Evolutionary conservation across 1,140 invertebrate species (phyloP), one percentile per base, ranked within the genome.

Genomic region (Cydia strobilella): DNA sequence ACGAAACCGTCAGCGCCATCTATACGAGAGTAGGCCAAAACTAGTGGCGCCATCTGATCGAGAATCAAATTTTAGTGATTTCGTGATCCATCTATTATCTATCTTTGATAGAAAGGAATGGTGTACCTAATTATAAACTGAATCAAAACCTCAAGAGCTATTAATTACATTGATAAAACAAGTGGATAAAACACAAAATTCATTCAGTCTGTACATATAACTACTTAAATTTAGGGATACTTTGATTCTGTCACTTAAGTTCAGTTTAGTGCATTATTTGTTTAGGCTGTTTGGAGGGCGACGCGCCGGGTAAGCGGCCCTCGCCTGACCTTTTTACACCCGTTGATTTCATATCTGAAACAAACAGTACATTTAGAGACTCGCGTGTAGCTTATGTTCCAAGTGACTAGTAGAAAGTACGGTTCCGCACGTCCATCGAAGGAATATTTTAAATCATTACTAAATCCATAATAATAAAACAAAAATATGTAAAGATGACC

Each of bases 221-320:
- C 72, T 75, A 74, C 65, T 66, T 27, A 73, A 73, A 48, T 10
- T 62, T 73, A 76, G 65, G 31, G 65, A 42, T 35, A 42, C 35
- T 69, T 69, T 39, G 25, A 69, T 35, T 39, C 18, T 20, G 27
- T 69, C 65, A 18, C 27, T 35, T 7, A n/a, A 59, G 6, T 42
- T 39, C 31, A 39, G 6, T 39, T 90, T 83, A 93, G 80, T 93
- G 90, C 77, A 92, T 74, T 76, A 93, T 78, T 79, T 92, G 88
- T 80, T 93, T 93, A n/a, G 90, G 84, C 79, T 93, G 93, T 78
- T 93, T 93, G 13, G 90, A 90, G 0, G 93, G 92, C 23, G 93
- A 93, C 1, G 91, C 90, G 51, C 91, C 92, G 0, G 93, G 85
- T 62, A 93, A 74, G 75, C 93, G 84, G 25, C 88, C 86, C 2